These are phyloP conservation scores for Pseudochromis fuscus DNA, from an alignment of 2,797 vertebrate genomes.

Conservation along the genomic window DNA sequence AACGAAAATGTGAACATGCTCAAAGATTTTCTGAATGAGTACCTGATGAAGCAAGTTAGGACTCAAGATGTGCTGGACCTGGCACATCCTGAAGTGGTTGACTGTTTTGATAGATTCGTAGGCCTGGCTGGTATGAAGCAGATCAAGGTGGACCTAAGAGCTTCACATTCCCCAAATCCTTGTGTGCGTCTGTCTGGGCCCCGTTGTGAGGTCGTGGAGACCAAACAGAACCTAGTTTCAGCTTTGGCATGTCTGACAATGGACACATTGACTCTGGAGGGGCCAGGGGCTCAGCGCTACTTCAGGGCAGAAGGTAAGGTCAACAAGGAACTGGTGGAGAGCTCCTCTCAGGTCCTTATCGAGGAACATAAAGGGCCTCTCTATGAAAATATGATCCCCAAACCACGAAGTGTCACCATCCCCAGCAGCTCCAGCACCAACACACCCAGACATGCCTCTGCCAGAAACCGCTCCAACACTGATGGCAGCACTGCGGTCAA, in stretches of 20 bases:
- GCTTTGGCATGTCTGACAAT: conserved; percentile 42
- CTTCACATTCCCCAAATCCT: conserved; percentile 32
- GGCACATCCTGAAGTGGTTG: conserved; percentile 55
- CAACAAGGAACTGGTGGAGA: conserved; percentile 52
- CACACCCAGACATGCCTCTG: neutral
- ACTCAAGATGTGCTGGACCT: conserved; percentile 54
- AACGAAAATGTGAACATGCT: conserved; percentile 62
- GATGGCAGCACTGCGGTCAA: neutral
- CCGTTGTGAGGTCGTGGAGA: conserved; percentile 41
- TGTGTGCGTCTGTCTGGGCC: conserved; percentile 70
- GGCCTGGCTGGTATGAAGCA: conserved; percentile 43
- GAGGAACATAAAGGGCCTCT: neutral
- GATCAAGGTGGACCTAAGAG: conserved; percentile 39
- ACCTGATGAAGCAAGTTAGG: conserved; percentile 50
- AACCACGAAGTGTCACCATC: neutral
- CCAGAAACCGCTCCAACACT: neutral
- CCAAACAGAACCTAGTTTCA: conserved; percentile 20
- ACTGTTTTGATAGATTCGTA: conserved; percentile 60
- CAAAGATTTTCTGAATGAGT: conserved; percentile 55
- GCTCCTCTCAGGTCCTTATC: conserved; percentile 62
- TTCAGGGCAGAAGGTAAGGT: conserved; percentile 62
- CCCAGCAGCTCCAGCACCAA: accelerated
- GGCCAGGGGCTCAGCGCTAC: conserved; percentile 63
- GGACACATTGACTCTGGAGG: conserved; percentile 54
- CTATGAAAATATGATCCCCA: neutral